phyloP scores from a whole-genome alignment of 2,113 vertebrate genomes.

The Neolamprologus longior region DNA sequence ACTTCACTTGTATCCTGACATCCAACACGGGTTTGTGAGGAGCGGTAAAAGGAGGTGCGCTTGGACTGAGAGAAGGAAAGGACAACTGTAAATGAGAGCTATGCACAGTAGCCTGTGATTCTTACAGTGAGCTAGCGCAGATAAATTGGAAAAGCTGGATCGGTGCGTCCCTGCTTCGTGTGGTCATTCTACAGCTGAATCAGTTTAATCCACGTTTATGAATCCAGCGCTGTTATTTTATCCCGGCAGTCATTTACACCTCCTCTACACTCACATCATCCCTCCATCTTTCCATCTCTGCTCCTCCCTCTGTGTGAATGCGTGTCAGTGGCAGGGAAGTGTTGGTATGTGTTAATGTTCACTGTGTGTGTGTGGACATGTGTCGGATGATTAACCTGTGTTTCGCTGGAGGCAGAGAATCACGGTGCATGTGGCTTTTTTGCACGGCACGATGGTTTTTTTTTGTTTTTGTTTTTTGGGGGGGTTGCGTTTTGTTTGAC shows the following conservation, averaged over 20 bases:
- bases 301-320: background rate
- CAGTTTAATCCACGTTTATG: background rate
- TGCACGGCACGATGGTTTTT: slow-evolving; percentile 33
- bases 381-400: slow-evolving; percentile 56
- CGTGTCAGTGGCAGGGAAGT: slow-evolving; percentile 54
- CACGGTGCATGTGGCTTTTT: slow-evolving; percentile 63
- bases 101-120: background rate
- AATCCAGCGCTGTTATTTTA: background rate
- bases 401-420: slow-evolving; percentile 58
- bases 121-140: background rate
- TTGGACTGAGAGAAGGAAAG: background rate
- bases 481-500: slow-evolving; percentile 41
- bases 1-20: background rate
- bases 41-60: background rate
- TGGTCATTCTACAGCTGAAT: background rate
- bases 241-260: slow-evolving; percentile 4
- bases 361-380: slow-evolving; percentile 8
- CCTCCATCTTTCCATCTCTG: slow-evolving; percentile 21
- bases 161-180: background rate
- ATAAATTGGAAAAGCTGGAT: background rate
- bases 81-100: background rate
- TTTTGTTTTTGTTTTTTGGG: background rate
- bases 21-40: background rate
- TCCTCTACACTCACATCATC: slow-evolving; percentile 36
- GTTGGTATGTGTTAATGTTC: slow-evolving; percentile 41